Conservation (phyloP, 2,113 vertebrate genomes). For the Ahaetulla prasina region DNA sequence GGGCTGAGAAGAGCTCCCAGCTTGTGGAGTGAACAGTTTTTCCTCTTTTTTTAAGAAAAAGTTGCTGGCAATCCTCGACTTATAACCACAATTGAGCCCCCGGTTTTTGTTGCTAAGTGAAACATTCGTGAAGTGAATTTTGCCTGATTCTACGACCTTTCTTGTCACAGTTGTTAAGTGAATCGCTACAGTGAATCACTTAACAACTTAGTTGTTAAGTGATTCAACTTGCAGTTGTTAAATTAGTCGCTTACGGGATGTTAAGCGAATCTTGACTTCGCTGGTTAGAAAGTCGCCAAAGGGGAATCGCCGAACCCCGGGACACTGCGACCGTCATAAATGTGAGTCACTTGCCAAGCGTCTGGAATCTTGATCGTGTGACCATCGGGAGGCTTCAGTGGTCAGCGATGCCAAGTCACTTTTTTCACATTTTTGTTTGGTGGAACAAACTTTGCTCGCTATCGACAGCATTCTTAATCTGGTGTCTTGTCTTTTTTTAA, state of each 20-base stretch:
- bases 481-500: neutral
- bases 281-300: too few species aligned
- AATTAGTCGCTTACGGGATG: neutral
- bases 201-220: too few species aligned
- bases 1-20: neutral
- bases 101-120: neutral
- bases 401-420: fast-evolving
- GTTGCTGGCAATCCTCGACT: neutral
- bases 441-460: too few species aligned
- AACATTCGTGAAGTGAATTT: neutral
- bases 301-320: too few species aligned
- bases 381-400: neutral
- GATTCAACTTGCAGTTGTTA: too few species aligned
- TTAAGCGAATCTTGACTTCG: neutral
- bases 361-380: neutral
- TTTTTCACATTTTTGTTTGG: neutral
- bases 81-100: fast-evolving
- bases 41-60: neutral
- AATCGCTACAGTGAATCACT: too few species aligned
- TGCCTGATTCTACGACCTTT: neutral
- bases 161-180: neutral
- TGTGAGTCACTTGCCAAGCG: neutral
- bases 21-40: neutral
- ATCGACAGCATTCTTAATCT: neutral
- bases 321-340: too few species aligned